phyloP scores from a whole-genome alignment of 2,113 vertebrate genomes.

The Fulica atra region DNA sequence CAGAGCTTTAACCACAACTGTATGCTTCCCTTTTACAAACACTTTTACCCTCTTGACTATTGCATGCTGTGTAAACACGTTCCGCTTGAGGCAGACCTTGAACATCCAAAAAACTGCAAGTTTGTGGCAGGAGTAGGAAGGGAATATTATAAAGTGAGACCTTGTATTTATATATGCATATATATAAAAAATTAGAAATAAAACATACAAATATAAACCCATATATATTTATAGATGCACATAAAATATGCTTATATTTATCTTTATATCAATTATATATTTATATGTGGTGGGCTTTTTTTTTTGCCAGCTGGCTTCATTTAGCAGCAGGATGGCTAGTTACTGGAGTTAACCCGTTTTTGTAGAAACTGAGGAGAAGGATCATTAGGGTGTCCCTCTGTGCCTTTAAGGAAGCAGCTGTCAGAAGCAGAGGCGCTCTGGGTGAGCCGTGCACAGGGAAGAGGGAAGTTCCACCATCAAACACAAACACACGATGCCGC shows the following conservation, averaged over 20 bases:
- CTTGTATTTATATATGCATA: neutral
- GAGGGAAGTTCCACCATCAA: neutral
- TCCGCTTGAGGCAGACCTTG: neutral
- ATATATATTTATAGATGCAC: neutral
- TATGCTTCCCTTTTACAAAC: neutral
- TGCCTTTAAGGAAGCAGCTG: rapidly evolving
- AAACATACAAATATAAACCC: no score
- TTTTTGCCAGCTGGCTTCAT: neutral
- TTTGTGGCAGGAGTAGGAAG: neutral
- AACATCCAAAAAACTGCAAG: neutral
- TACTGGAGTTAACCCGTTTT: neutral
- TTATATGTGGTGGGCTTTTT: neutral
- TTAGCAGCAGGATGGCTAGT: neutral
- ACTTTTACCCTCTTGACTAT: neutral
- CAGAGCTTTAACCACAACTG: neutral
- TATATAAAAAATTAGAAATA: neutral
- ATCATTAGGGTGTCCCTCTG: neutral
- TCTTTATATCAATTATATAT: neutral
- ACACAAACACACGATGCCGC: neutral
- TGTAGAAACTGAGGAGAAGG: neutral
- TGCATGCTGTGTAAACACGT: neutral
- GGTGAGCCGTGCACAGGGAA: neutral
- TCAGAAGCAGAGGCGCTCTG: rapidly evolving
- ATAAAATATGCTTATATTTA: neutral
- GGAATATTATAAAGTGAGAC: neutral